Conservation (phyloP, 2,888 invertebrate genomes). For the Lamellibrachia columna region DNA sequence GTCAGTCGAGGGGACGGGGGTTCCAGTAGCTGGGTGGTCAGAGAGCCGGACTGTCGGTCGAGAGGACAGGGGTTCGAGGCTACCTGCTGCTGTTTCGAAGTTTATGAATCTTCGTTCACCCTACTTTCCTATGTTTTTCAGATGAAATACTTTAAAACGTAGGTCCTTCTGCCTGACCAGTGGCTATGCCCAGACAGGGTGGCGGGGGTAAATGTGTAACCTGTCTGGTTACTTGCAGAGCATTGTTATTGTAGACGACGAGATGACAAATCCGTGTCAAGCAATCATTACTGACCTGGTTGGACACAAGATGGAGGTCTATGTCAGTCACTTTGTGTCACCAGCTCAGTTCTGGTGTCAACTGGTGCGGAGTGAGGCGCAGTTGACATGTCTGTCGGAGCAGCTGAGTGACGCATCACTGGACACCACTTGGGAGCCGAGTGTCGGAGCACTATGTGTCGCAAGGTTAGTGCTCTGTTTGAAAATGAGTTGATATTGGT, state of each 20-base stretch:
- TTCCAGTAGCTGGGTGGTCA: too few relatives aligned
- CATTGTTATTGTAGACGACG: neutral
- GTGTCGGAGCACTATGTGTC: neutral
- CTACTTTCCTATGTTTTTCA: too few relatives aligned
- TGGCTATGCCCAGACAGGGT: too few relatives aligned
- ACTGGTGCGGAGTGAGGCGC: neutral
- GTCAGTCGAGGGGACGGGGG: too few relatives aligned
- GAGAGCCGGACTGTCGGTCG: too few relatives aligned
- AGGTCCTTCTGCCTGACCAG: too few relatives aligned
- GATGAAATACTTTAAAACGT: too few relatives aligned
- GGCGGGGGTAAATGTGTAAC: too few relatives aligned
- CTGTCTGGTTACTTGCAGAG: too few relatives aligned
- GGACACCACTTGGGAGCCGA: neutral
- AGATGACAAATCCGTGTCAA: neutral
- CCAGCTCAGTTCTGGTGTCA: conserved; percentile 4
- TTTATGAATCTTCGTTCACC: too few relatives aligned
- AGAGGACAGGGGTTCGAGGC: too few relatives aligned
- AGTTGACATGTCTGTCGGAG: neutral
- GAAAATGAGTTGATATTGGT: neutral
- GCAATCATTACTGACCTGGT: neutral
- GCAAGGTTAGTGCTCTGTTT: neutral
- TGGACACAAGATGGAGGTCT: neutral
- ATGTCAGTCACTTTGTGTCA: neutral
- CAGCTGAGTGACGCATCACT: neutral
- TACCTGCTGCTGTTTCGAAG: too few relatives aligned